Base-by-base conservation (phyloP, 1,140 invertebrate species). In the Brachionus paranguensis region DNA sequence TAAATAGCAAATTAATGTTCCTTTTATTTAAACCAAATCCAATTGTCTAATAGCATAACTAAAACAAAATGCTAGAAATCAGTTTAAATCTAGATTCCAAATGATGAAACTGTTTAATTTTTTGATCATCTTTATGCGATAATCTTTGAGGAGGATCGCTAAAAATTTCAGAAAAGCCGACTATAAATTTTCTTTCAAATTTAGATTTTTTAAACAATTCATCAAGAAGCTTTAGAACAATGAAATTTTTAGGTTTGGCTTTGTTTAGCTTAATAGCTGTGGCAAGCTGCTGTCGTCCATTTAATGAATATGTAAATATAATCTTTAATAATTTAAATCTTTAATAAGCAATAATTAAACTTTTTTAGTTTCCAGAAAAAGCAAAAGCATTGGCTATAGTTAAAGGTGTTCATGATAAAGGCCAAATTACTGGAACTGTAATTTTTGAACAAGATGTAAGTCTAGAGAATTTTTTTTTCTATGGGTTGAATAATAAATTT, bases 331-430 rank as follows among this genome's bases (percentile, higher is more conserved):
- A 14, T 2, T 29, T 12, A 29, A 10, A 8, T 10, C 3, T 24
- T 47, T 43, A 17, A 37, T 37, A 33, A 10, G 1, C 3, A 24
- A 8, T 29, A 68, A 68, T 29, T 29, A 45, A 72, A 27, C 24
- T 7, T 11, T 50, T 53, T 12, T 27, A 76, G 72, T 81, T 81
- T 81, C 78, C 78, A 11, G 50, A 43, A 64, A 60, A 64, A 64
- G 72, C 53, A 1, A 81, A 37, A 81, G 78, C 78, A n/a, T 45
- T 81, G 17, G 78, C 78, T n/a, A 37, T 81, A 24, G n/a, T 81
- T 27, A 60, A 47, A 64, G 78, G 78, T 17, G 14, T 11, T 14
- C 37, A 41, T 37, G 43, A 81, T 37, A 8, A 47, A 81, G 60
- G 64, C 10, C 17, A 64, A 45, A 81, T 81, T 41, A 29, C 33